Conservation (phyloP, 1,140 invertebrate species). For the Potamilus streckersoni region DNA sequence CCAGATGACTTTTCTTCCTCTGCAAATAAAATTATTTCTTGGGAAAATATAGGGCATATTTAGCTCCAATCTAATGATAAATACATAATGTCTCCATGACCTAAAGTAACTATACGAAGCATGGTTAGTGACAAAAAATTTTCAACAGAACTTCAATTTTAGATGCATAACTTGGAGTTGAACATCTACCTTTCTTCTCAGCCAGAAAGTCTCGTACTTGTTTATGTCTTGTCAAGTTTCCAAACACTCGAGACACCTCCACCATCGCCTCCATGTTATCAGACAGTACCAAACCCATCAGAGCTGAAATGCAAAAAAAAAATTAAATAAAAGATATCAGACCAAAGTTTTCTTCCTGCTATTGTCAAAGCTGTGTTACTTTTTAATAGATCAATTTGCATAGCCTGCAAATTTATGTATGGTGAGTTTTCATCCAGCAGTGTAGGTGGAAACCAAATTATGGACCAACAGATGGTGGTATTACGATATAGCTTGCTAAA, state of each 20-base stretch:
- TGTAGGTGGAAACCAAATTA: too few species aligned
- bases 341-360: background rate
- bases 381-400: background rate
- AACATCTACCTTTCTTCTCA: conserved; percentile 66
- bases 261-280: conserved; percentile 74
- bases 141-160: background rate
- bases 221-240: conserved; percentile 76
- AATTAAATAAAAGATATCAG: background rate
- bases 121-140: too few species aligned
- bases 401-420: too few species aligned
- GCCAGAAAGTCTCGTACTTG: conserved; percentile 72
- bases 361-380: background rate
- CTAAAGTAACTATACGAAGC: too few species aligned
- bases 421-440: too few species aligned
- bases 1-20: too few species aligned
- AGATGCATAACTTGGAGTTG: background rate
- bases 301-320: conserved; percentile 29
- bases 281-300: conserved; percentile 69
- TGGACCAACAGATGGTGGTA: too few species aligned
- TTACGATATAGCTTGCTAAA: too few species aligned
- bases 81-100: too few species aligned
- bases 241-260: conserved; percentile 76
- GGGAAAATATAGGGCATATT: too few species aligned
- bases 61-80: too few species aligned
- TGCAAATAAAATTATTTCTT: too few species aligned